Base-by-base conservation (phyloP, 2,797 vertebrate species). In the Gadopsis bispinosus region DNA sequence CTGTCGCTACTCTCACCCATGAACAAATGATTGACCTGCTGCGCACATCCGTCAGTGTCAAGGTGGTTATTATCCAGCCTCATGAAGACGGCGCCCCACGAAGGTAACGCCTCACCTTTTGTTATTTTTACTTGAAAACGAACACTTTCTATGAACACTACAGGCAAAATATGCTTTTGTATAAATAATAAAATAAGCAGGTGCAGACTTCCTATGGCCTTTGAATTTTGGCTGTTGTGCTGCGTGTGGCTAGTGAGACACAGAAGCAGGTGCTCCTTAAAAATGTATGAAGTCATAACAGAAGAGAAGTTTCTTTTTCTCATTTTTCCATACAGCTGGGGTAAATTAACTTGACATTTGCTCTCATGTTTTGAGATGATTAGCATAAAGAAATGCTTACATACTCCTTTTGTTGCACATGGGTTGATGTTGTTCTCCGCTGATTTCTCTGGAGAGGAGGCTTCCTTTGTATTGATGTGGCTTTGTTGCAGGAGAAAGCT, bases 11-110 rank as follows among this genome's bases (percentile, higher is more conserved):
- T 0, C 94, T 99, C 85, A 98, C 97, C 45, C 98, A 99, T 0
- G 98, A 99, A 90, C 98, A 99, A 90, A 99, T 99, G 98, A 99
- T 99, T 5, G 98, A 99, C 92, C 95, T 99, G 0, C 95, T 99
- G 33, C 96, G 98, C 37, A 99, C 98, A 0, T 99, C 98, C 0
- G 89, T 97, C 87, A 95, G 96, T 0, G 98, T 99, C 77, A 98
- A 97, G 78, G 98, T 99, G 86, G 96, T 99, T 75, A 98, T 99
- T 87, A 98, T 99, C 92, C 98, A 98, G 84, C 98, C 98, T 17
- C 94, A 98, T 0, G 96, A 98, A 3, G 97, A 99, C 31, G 98
- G 98, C 83, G 96, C 97, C 0, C 98, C 98, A 20, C 94, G 98
- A 90, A 97, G 98, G 98, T 98, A 96, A 69, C 1, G 11, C 16